phyloP scores from a whole-genome alignment of 2,113 vertebrate species.

The Corydoras sp. region DNA sequence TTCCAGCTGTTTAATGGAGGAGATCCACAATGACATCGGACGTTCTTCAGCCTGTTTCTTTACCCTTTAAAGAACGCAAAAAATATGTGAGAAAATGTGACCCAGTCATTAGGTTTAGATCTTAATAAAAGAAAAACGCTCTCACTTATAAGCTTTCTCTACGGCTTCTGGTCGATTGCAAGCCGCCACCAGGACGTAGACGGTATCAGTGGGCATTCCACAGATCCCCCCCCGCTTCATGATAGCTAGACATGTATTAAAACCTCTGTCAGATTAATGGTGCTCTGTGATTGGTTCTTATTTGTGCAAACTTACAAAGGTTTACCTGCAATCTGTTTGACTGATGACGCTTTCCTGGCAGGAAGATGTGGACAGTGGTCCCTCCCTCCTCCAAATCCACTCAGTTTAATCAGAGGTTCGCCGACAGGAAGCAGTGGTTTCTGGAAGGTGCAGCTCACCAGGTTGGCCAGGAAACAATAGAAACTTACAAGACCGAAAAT shows the following conservation, averaged over 20 bases:
- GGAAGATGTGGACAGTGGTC: conserved; percentile 71
- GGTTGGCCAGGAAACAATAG: conserved; percentile 77
- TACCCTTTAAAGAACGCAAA: conserved; percentile 55
- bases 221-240: conserved; percentile 81
- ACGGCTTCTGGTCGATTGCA: conserved; percentile 80
- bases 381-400: conserved; percentile 57
- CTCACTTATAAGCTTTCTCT: conserved; percentile 79
- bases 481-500: conserved; percentile 81
- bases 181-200: conserved; percentile 84
- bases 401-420: conserved; percentile 65
- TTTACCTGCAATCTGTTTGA: conserved; percentile 79
- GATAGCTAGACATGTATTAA: conserved; percentile 65
- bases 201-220: conserved; percentile 83
- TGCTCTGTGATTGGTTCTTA: too few relatives aligned
- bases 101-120: too few relatives aligned
- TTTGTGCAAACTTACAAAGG: too few relatives aligned
- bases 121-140: conserved; percentile 1
- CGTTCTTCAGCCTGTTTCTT: conserved; percentile 82
- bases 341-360: conserved; percentile 73
- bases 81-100: neutral
- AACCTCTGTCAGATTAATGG: neutral
- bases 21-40: conserved; percentile 88
- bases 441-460: conserved; percentile 71
- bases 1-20: conserved; percentile 77
- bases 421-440: conserved; percentile 71